These are phyloP conservation scores for Riparia riparia DNA, from an alignment of 2,113 vertebrate species.

Conservation along the genomic window DNA sequence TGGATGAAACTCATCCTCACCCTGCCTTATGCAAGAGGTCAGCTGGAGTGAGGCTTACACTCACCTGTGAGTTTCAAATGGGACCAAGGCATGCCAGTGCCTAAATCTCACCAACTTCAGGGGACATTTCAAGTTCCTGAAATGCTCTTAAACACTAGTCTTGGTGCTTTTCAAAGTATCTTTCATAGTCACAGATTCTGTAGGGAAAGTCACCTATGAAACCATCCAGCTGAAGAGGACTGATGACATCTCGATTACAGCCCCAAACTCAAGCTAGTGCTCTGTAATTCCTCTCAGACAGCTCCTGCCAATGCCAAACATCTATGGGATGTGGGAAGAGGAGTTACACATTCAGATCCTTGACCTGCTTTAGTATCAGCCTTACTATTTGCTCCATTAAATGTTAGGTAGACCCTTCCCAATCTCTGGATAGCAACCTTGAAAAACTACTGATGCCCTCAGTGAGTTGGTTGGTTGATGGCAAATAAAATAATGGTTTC, in stretches of 20 bases:
- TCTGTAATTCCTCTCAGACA: not conserved
- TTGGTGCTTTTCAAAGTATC: not conserved
- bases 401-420: not conserved
- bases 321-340: not conserved
- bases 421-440: not conserved
- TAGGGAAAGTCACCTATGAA: not conserved
- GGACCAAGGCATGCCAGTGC: not conserved
- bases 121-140: not conserved
- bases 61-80: not conserved
- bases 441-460: not conserved
- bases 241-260: rapidly evolving
- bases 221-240: not conserved
- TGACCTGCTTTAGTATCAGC: not conserved
- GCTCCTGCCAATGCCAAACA: not conserved
- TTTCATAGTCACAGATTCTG: not conserved
- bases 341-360: not conserved
- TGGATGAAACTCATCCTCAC: not conserved
- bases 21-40: slow-evolving; percentile 1
- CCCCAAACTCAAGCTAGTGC: not conserved
- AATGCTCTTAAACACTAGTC: not conserved
- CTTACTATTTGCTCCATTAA: not conserved
- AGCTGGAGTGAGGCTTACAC: not conserved
- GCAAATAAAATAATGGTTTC: slow-evolving; percentile 3
- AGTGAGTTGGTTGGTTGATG: not conserved
- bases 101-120: not conserved